These are phyloP conservation scores for Thymelicus acteon DNA, from an alignment of 2,888 invertebrate genomes.

Conservation along the genomic window DNA sequence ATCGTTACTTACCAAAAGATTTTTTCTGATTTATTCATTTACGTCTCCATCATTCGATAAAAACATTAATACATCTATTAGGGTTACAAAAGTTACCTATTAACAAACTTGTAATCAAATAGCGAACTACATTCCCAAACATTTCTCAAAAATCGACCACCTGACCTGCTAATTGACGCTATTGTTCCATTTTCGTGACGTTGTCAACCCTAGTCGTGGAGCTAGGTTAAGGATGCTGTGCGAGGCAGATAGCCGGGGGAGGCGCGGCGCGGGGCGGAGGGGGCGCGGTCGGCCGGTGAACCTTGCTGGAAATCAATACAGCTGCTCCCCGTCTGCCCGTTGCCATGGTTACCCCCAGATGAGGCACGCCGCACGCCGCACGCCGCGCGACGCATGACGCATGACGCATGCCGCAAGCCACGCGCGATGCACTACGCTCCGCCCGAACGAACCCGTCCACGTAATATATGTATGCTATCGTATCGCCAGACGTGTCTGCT, in stretches of 20 bases:
- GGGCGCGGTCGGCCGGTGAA: conserved; percentile 72
- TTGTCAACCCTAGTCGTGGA: conserved; percentile 15
- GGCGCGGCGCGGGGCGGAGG: background rate
- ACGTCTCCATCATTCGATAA: too few species aligned
- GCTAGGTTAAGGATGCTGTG: conserved; percentile 32
- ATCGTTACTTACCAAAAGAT: too few species aligned
- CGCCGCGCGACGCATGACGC: conserved; percentile 43
- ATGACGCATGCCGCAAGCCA: conserved; percentile 41
- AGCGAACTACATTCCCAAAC: background rate
- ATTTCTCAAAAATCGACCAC: background rate
- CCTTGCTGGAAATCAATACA: conserved; percentile 84
- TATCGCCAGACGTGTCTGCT: conserved; percentile 9
- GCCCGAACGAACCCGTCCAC: background rate
- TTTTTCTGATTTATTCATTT: too few species aligned
- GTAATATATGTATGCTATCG: conserved; percentile 2
- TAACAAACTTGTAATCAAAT: background rate
- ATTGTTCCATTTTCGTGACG: conserved; percentile 4
- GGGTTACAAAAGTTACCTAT: background rate
- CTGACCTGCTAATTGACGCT: background rate
- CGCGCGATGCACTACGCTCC: conserved; percentile 5
- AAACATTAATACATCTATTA: too few species aligned
- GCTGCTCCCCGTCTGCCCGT: conserved; percentile 80
- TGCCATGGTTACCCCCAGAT: conserved; percentile 74
- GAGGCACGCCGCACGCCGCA: conserved; percentile 46
- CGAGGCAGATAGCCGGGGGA: conserved; percentile 22